Base-by-base conservation (phyloP, 2,888 invertebrate genomes). In the Allygus modestus region DNA sequence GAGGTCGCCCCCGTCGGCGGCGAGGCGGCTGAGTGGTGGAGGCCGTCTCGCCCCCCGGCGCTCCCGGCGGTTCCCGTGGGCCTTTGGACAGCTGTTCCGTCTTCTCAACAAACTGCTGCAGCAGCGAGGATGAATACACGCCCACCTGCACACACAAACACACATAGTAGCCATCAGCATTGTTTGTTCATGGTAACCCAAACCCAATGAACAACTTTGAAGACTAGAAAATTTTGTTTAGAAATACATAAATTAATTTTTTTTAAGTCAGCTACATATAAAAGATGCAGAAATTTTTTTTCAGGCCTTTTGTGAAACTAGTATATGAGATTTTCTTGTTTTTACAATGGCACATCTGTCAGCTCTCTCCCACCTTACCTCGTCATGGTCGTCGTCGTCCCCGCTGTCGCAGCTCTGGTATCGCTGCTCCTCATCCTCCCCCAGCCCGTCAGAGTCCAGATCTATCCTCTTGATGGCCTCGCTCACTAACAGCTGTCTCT, bases 91-190 rank as follows among this genome's bases (percentile, higher is more conserved):
- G 90, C 89, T 94, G 91, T 90, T 95, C 95, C 0, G 96, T 96
- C 90, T 96, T 96, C 79, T 94, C 95, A 85, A 94, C 96, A 89
- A 96, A 96, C 89, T 96, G 95, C 89, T 96, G 96, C 85, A 97
- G 90, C 86, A 97, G 90, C 83, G 94, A 94, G 20, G 95, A 95
- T 85, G 95, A 94, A 89, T 95, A 95, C 88, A 94, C 94, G 88
- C 94, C 94, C 20, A 89, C 89, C 86, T 89, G 88, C 0, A 37
- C 37, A 37, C 17, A 1, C 46, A 4, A 23, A 58, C 89, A 89
- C 86, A 90, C 90, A 51, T n/a, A n/a, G n/a, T n/a, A 37, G 37
- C 37, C 37, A n/a, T n/a, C n/a, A n/a, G n/a, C n/a, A n/a, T n/a
- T n/a, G n/a, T n/a, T n/a, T n/a, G n/a, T n/a, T n/a, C n/a, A n/a